These are phyloP conservation scores for Hydropsyche tenuis DNA, from an alignment of 1,140 invertebrate genomes.

Conservation along the genomic window DNA sequence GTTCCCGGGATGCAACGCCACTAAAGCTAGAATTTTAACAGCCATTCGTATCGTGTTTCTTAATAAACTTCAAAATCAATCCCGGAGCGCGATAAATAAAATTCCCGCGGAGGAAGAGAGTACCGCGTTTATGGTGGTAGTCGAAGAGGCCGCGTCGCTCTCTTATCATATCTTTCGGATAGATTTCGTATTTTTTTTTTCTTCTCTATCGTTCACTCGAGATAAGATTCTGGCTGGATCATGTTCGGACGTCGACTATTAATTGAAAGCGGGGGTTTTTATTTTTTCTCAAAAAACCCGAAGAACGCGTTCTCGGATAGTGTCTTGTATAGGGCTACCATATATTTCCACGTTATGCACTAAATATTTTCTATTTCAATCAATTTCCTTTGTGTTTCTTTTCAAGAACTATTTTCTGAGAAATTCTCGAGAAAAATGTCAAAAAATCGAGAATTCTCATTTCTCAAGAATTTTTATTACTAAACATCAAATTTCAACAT, in stretches of 20 bases:
- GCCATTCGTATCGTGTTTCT: conserved; percentile 21
- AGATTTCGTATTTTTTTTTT: neutral
- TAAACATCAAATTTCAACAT: too few species aligned
- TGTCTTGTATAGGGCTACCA: too few species aligned
- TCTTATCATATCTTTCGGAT: neutral
- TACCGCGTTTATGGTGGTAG: too few species aligned
- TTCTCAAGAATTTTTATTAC: too few species aligned
- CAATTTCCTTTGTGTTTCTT: too few species aligned
- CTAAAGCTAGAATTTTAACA: conserved; percentile 21
- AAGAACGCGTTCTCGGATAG: conserved; percentile 12
- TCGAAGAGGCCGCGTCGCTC: neutral
- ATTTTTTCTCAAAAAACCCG: conserved; percentile 17
- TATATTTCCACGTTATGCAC: too few species aligned
- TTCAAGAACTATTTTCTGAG: too few species aligned
- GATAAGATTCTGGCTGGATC: neutral
- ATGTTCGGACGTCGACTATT: conserved; percentile 12
- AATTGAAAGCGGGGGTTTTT: conserved; percentile 22
- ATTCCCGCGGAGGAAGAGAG: neutral
- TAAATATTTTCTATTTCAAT: too few species aligned
- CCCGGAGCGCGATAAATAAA: conserved; percentile 13
- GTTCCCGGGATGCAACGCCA: conserved; percentile 2
- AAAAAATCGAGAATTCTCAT: too few species aligned
- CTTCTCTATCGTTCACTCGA: neutral
- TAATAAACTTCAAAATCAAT: conserved; percentile 29
- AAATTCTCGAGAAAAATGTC: too few species aligned